Conservation (phyloP, 2,797 vertebrate species). For the Numenius phaeopus region DNA sequence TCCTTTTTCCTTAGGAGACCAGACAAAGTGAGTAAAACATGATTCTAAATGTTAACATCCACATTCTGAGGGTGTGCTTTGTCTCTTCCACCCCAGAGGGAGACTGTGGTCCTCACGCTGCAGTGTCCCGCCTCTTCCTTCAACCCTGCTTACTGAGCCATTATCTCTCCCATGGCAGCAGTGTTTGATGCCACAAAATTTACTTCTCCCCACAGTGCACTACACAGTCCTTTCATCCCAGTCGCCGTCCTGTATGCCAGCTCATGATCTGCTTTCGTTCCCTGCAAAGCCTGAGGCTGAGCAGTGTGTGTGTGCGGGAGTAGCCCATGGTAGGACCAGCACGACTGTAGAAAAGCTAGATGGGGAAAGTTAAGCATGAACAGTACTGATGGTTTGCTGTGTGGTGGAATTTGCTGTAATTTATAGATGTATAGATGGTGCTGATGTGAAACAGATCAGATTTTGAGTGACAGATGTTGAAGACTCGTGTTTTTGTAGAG, state of each 20-base stretch:
- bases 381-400: background rate
- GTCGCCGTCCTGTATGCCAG: too few relatives aligned
- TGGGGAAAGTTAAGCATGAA: background rate
- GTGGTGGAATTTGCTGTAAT: background rate
- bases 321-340: background rate
- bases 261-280: background rate
- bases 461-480: background rate
- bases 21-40: background rate
- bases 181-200: background rate
- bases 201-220: background rate
- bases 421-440: background rate
- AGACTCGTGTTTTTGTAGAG: background rate
- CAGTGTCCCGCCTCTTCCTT: background rate
- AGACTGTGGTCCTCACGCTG: background rate
- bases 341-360: background rate
- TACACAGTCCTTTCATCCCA: background rate
- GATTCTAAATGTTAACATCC: background rate
- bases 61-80: background rate
- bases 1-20: background rate
- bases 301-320: too few relatives aligned
- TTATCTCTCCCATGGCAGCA: background rate
- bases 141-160: rapidly evolving
- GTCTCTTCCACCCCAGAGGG: background rate
- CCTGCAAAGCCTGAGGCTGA: background rate
- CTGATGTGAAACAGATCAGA: background rate